A percentile compares a stretch with the other conserved stretches of the same genome.
Evolutionary conservation across 2,113 vertebrate genomes (phyloP).

Genomic region (Entelurus aequoreus): DNA sequence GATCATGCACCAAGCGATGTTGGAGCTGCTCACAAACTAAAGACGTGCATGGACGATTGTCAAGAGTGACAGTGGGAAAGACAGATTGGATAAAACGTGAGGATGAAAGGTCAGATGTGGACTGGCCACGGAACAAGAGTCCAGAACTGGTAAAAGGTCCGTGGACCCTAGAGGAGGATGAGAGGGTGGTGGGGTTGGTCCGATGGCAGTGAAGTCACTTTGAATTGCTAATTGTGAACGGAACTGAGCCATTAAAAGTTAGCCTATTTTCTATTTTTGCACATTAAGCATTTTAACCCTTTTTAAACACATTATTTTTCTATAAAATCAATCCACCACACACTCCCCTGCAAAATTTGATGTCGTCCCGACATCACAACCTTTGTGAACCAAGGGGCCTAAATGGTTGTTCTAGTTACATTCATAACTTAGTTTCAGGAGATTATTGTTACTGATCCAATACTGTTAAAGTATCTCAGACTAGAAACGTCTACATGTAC

Average conservation of each 20-base stretch:
- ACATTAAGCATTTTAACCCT: too few relatives aligned
- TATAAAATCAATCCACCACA: too few relatives aligned
- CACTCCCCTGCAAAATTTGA: background rate
- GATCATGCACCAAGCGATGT: slow-evolving; percentile 8
- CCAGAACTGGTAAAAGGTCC: slow-evolving; percentile 89
- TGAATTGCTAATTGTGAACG: too few relatives aligned
- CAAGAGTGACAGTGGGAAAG: slow-evolving; percentile 22
- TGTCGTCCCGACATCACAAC: background rate
- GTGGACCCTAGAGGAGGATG: slow-evolving; percentile 94
- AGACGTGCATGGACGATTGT: background rate
- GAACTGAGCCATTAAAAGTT: too few relatives aligned
- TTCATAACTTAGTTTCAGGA: too few relatives aligned
- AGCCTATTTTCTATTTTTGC: too few relatives aligned
- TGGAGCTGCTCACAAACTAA: slow-evolving; percentile 7
- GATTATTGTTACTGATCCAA: too few relatives aligned
- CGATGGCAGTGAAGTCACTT: slow-evolving; percentile 16
- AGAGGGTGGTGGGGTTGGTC: slow-evolving; percentile 88
- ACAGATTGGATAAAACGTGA: slow-evolving; percentile 43
- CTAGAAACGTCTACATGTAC: background rate
- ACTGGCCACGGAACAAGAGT: slow-evolving; percentile 84
- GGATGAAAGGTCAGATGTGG: slow-evolving; percentile 42
- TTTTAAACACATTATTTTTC: too few relatives aligned
- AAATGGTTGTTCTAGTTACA: background rate
- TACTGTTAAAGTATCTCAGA: too few relatives aligned
- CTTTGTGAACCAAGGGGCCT: background rate